phyloP scores from a whole-genome alignment of 2,113 vertebrate species.

The Protobothrops mucrosquamatus region DNA sequence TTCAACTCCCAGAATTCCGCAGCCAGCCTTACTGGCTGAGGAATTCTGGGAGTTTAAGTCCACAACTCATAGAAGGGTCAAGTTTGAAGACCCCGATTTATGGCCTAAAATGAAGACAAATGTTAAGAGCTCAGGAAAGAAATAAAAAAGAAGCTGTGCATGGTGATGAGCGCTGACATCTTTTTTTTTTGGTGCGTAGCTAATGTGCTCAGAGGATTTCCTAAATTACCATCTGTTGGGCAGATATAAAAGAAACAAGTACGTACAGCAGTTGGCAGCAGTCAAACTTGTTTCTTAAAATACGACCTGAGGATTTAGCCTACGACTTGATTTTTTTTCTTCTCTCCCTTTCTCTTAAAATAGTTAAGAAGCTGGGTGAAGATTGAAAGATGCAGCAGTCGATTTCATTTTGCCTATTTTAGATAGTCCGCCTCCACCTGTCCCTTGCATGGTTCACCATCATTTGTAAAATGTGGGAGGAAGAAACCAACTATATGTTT shows the following conservation, averaged over 20 bases:
- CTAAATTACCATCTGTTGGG: slow-evolving; percentile 59
- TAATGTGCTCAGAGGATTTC: slow-evolving; percentile 13
- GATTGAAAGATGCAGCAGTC: slow-evolving; percentile 7
- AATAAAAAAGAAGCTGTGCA: neutral
- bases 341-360: neutral
- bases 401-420: neutral
- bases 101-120: slow-evolving; percentile 44
- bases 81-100: neutral
- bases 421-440: slow-evolving; percentile 9
- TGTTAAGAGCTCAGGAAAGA: slow-evolving; percentile 24
- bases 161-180: neutral
- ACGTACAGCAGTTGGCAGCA: slow-evolving; percentile 24
- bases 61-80: no score
- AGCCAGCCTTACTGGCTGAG: no score
- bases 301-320: slow-evolving; percentile 30
- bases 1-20: no score
- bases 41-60: no score
- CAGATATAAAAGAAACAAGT: slow-evolving; percentile 46
- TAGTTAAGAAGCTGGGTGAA: neutral
- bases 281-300: slow-evolving; percentile 36
- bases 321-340: neutral
- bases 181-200: neutral
- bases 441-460: neutral
- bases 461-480: neutral
- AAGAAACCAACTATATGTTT: neutral